phyloP scores from a whole-genome alignment of 2,113 vertebrate genomes.

The Bufo gargarizans region DNA sequence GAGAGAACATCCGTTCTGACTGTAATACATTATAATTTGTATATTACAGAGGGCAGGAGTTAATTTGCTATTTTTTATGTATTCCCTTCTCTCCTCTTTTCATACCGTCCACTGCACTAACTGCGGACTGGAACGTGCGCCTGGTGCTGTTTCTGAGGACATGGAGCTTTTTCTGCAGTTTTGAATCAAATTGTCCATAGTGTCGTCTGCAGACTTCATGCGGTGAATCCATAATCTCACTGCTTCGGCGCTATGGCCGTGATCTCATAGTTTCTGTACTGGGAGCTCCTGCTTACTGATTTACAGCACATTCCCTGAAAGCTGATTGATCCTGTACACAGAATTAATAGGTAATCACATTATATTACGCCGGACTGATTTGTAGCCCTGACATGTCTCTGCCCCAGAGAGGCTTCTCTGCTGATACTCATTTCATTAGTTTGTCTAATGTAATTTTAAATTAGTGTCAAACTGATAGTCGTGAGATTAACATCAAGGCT shows the following conservation, averaged over 20 bases:
- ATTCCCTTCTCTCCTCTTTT: neutral
- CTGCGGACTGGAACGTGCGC: neutral
- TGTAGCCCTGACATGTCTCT: neutral
- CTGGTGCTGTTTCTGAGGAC: neutral
- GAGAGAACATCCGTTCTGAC: neutral
- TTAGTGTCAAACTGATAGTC: slow-evolving; percentile 6
- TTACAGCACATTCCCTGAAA: slow-evolving; percentile 3
- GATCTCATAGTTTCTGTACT: neutral
- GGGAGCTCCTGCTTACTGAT: neutral
- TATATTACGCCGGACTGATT: neutral
- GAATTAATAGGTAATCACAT: slow-evolving; percentile 35
- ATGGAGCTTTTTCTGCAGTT: neutral
- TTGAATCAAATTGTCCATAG: neutral
- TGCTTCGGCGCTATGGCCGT: neutral
- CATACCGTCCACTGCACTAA: neutral
- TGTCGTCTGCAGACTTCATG: neutral
- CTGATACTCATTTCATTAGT: slow-evolving; percentile 22
- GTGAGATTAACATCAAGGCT: slow-evolving; percentile 5
- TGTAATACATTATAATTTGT: neutral
- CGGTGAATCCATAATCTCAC: neutral
- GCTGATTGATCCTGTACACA: slow-evolving; percentile 15
- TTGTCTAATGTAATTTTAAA: slow-evolving; percentile 28
- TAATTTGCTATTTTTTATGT: neutral
- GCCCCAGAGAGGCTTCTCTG: slow-evolving; percentile 7
- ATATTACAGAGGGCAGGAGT: neutral